Percentiles rank a stretch among this genome's conserved stretches.
phyloP scores from a whole-genome alignment of 2,888 invertebrate genomes.

The Hetaerina titia region DNA sequence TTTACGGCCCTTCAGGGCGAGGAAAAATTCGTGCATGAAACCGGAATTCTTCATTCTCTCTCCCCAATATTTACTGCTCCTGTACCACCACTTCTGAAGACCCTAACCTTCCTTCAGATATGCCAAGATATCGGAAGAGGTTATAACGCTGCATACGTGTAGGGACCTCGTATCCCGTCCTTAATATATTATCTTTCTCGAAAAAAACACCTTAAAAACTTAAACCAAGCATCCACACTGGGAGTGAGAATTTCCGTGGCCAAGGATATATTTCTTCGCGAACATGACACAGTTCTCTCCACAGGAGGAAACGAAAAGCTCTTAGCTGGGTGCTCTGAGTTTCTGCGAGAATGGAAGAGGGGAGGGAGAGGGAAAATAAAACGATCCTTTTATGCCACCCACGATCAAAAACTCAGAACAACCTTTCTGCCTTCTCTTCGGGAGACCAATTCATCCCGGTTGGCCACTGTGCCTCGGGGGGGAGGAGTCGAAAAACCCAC shows the following conservation, averaged over 20 bases:
- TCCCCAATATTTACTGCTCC: not conserved
- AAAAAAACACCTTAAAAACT: not conserved
- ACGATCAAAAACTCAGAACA: conserved; percentile 36
- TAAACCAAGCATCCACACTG: not conserved
- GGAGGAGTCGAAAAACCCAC: not conserved
- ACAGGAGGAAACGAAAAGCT: not conserved
- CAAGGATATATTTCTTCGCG: conserved; percentile 45
- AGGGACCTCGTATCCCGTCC: not conserved
- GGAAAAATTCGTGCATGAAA: not conserved
- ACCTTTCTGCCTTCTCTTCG: not conserved
- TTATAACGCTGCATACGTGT: not conserved
- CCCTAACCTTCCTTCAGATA: conserved; percentile 37
- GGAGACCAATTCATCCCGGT: not conserved
- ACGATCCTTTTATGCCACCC: conserved; percentile 37
- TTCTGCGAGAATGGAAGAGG: not conserved
- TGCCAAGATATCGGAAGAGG: conserved; percentile 31
- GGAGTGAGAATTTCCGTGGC: conserved; percentile 25
- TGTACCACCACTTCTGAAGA: not conserved
- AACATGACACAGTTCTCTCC: conserved; percentile 37
- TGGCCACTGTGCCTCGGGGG: not conserved
- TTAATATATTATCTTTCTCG: not conserved
- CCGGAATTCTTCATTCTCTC: not conserved
- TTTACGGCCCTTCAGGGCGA: not conserved
- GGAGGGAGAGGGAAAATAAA: not conserved
- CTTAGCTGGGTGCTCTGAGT: not conserved